Percentiles rank a stretch among this genome's conserved stretches.
These are phyloP conservation scores for Hirundo rustica DNA, from an alignment of 2,797 vertebrate species.

Conservation along the genomic window DNA sequence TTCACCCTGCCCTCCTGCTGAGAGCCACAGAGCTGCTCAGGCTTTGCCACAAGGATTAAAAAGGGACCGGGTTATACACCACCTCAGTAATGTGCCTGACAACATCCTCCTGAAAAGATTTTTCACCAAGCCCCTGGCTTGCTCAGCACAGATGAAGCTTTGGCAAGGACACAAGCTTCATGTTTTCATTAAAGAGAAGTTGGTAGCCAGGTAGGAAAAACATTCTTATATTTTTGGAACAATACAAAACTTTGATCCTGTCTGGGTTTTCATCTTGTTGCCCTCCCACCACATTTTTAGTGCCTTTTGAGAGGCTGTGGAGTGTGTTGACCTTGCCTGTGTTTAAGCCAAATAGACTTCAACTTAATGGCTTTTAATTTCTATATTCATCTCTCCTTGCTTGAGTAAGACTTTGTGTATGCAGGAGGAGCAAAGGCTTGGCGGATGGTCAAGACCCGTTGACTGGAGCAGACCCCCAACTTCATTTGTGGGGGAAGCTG, in stretches of 20 bases:
- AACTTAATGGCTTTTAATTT: neutral
- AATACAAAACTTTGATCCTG: neutral
- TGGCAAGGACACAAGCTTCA: neutral
- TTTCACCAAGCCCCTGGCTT: neutral
- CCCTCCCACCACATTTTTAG: neutral
- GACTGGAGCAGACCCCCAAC: neutral
- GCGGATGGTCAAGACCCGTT: neutral
- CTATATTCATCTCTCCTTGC: neutral
- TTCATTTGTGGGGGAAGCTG: neutral
- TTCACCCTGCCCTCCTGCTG: neutral
- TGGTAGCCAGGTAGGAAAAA: neutral
- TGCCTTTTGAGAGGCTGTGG: neutral
- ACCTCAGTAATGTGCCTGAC: fast-evolving
- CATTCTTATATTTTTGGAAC: neutral
- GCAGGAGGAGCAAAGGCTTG: neutral
- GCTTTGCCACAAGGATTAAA: neutral
- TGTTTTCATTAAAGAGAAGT: neutral
- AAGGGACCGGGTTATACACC: neutral
- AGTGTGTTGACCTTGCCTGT: neutral
- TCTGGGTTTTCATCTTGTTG: neutral
- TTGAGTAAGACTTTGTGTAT: neutral
- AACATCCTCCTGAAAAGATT: neutral
- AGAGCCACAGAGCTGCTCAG: neutral
- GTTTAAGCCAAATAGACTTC: neutral
- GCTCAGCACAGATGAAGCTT: fast-evolving